Percentiles rank a stretch among this genome's conserved stretches.
These are phyloP conservation scores for human (Homo sapiens) DNA, from an alignment of 2,113 vertebrate genomes.

Conservation along the genomic window DNA sequence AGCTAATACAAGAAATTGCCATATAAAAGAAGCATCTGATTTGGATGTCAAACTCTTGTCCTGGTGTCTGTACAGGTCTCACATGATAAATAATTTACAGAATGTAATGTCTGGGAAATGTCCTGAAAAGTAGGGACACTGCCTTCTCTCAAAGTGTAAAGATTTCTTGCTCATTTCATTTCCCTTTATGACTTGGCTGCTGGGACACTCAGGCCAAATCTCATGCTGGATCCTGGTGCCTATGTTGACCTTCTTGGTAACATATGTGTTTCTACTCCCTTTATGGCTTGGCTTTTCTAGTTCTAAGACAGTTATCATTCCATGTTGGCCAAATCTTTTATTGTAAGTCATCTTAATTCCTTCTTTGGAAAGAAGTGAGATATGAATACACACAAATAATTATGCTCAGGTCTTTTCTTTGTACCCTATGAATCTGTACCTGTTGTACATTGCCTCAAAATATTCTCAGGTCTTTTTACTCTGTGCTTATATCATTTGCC, in stretches of 20 bases:
- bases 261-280: neutral
- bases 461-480: neutral
- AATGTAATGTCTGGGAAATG: neutral
- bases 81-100: neutral
- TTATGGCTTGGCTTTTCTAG: neutral
- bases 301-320: neutral
- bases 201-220: neutral
- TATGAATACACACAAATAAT: neutral
- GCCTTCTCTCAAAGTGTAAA: neutral
- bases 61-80: neutral
- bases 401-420: neutral
- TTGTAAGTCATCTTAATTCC: neutral
- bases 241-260: neutral
- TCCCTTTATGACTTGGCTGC: neutral
- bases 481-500: neutral
- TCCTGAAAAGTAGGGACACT: neutral
- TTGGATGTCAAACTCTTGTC: neutral
- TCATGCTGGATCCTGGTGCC: neutral
- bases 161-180: neutral
- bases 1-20: neutral
- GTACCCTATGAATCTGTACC: neutral
- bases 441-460: fast-evolving
- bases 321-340: neutral
- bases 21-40: neutral
- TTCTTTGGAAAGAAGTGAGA: neutral